phyloP scores from a whole-genome alignment of 2,888 invertebrate genomes.

The Nemurella pictetii region DNA sequence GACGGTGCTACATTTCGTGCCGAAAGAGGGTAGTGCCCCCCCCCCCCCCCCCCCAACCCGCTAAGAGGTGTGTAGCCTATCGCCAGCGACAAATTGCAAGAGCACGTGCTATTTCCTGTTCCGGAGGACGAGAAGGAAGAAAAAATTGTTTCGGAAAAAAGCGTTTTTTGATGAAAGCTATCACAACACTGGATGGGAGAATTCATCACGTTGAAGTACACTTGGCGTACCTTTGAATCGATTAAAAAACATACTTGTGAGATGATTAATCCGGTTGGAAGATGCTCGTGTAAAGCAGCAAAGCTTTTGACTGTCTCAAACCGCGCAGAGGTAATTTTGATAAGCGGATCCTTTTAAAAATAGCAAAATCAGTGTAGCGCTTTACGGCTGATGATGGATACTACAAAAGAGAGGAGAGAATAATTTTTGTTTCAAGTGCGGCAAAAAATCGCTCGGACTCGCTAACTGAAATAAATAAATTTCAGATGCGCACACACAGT shows the following conservation, averaged over 20 bases:
- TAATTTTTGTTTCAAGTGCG: neutral
- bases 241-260: neutral
- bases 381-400: neutral
- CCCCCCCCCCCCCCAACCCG: neutral
- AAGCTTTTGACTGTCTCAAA: neutral
- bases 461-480: neutral
- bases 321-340: neutral
- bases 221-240: neutral
- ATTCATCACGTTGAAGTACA: neutral
- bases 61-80: neutral
- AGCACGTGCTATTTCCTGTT: slow-evolving; percentile 30
- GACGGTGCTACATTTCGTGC: neutral
- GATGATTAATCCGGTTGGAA: neutral
- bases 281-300: neutral
- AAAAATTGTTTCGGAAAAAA: neutral
- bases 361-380: neutral
- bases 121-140: neutral
- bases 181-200: neutral
- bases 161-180: neutral
- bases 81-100: slow-evolving; percentile 23
- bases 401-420: neutral
- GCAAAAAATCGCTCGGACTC: neutral
- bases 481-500: neutral
- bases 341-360: neutral
- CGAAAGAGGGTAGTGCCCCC: neutral